Base-by-base conservation (phyloP, 1,140 invertebrate species). In the Heliconius congener region DNA sequence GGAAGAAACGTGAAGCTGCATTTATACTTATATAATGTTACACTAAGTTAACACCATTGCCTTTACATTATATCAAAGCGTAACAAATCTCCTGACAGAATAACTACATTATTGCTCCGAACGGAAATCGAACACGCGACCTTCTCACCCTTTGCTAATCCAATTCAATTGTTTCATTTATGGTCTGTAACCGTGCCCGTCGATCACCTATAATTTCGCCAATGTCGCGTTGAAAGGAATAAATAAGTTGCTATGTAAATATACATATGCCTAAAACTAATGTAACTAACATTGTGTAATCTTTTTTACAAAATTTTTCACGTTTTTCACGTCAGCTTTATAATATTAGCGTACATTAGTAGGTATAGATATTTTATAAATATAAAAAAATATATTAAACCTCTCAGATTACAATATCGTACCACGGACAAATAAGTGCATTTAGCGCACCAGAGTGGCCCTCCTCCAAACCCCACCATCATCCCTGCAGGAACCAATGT, bases 361-460 rank as follows among this genome's bases (percentile, higher is more conserved):
- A 55, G 1, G 16, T 6, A 57, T 23, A 23, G 8, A 57, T n/a
- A 57, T 57, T n/a, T 16, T 23, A 3, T 23, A 23, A 60, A 9
- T 60, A 9, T 60, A 27, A 23, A 27, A 23, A 23, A 46, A 16
- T 46, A 1, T 46, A 46, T 46, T 16, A 23, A 23, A 23, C 0
- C 23, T 23, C 23, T 23, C 23, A 46, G 4, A 46, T 46, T 46
- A 23, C 13, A 46, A 46, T 46, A 16, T 46, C 42, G 13, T 81
- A 94, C 96, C 79, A 98, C 96, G 1, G 97, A 98, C 0, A 99
- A 93, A 87, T 98, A 99, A 18, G 97, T 98, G 87, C 98, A 98
- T 91, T 98, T 98, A 1, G 98, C 97, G 73, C 97, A 97, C 98
- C 98, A 99, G 19, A 99, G 95, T 1, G 98, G 98, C 0, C 98